Base-by-base conservation (phyloP, 2,888 invertebrate species). In the Hipparchia sbordonii region DNA sequence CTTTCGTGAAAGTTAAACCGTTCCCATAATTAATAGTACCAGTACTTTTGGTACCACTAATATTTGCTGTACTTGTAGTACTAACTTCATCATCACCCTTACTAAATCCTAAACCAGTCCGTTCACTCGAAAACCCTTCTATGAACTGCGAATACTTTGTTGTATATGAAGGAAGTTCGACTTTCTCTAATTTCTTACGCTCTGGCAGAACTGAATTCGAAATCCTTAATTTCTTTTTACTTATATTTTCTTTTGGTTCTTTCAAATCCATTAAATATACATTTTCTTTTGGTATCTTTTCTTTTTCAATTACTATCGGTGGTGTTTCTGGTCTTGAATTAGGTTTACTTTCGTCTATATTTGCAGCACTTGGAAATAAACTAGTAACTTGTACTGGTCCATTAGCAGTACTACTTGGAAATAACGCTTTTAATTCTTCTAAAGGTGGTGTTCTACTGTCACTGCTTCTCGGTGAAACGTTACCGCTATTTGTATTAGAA, bases 1-100 rank as follows among this genome's bases (percentile, higher is more conserved):
- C 94, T 80, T 94, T 95, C 0, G 94, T 92, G 75, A 95, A 95
- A 76, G 87, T 84, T 73, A 95, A 82, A 0, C 91, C 92, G 6
- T 91, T 92, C 0, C 93, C 93, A 73, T 93, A 93, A 72, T 80
- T 87, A 1, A 92, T 85, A 12, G 65, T 65, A 12, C 63, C 13
- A 48, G 48, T 13, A 13, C 9, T 51, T 63, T 63, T 63, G 6
- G n/a, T 51, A 63, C 9, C 8, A 13, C 3, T 57, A 57, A 23
- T 7, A 2, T 7, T 8, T 57, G 12, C 33, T 0, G 90, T 89
- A 57, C 86, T 89, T 78, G 93, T 94, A 39, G 89, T 82, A 80
- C 82, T 85, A 2, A 72, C 81, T n/a, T 68, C 73, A 6, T 84
- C 87, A 4, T 85, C 85, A 1, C 87, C 87, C 72, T 89, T 85